Conservation (phyloP, 2,797 vertebrate genomes). For the Oreochromis grahami region DNA sequence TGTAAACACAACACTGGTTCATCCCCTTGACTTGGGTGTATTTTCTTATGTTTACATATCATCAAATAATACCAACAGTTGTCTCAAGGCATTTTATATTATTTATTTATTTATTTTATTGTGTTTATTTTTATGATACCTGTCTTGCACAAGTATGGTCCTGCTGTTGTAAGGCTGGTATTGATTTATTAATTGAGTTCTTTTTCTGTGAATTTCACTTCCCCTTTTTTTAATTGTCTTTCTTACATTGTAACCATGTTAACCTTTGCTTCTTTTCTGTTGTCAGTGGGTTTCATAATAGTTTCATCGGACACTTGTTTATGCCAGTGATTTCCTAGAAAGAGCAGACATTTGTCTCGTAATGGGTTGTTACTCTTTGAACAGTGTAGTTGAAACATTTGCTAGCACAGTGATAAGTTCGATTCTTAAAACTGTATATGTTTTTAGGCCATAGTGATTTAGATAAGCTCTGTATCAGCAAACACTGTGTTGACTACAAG, state of each 20-base stretch:
- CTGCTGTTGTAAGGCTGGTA: background rate
- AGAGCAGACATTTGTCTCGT: background rate
- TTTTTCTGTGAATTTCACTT: background rate
- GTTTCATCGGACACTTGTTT: background rate
- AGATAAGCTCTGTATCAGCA: background rate
- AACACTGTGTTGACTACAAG: background rate
- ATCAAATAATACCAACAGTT: background rate
- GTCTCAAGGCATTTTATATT: background rate
- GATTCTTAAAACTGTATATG: background rate
- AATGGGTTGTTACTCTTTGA: background rate
- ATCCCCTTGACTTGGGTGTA: background rate
- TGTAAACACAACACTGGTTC: background rate
- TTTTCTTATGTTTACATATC: background rate
- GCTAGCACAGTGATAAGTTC: background rate
- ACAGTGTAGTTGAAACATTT: background rate
- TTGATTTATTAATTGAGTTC: background rate
- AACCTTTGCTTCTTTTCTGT: background rate
- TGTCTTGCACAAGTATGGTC: background rate
- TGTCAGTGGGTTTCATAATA: background rate
- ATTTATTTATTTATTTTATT: background rate
- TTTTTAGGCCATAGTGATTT: background rate
- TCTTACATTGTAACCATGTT: background rate
- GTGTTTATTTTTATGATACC: background rate
- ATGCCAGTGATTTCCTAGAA: background rate
- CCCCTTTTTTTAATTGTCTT: rapidly evolving